phyloP scores from a whole-genome alignment of 2,888 invertebrate species.

The Euproctis similis region DNA sequence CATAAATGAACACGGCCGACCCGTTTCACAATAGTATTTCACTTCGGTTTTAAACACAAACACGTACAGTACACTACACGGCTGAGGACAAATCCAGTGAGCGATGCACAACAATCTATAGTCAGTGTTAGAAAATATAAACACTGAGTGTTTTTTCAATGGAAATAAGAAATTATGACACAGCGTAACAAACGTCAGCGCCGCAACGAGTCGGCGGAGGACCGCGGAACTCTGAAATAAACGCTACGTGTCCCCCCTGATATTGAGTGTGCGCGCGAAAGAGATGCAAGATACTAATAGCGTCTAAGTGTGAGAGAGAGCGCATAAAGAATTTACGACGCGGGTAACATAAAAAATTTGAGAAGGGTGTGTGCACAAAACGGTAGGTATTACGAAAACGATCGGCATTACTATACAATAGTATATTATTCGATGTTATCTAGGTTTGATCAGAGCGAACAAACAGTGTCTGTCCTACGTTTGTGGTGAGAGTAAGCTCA shows the following conservation, averaged over 20 bases:
- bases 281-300: constrained; percentile 27
- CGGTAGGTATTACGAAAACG: constrained; percentile 30
- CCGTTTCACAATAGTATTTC: constrained; percentile 53
- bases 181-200: constrained; percentile 68
- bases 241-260: constrained; percentile 61
- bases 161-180: constrained; percentile 49
- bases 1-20: constrained; percentile 61
- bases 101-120: constrained; percentile 52
- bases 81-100: constrained; percentile 44
- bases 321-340: constrained; percentile 35
- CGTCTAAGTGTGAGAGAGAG: constrained; percentile 27
- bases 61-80: constrained; percentile 54
- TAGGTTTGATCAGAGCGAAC: constrained; percentile 58
- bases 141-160: constrained; percentile 62
- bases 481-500: constrained; percentile 35
- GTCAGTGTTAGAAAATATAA: constrained; percentile 52
- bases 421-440: constrained; percentile 34
- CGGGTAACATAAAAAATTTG: constrained; percentile 55
- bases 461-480: constrained; percentile 50
- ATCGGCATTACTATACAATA: constrained; percentile 31
- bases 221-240: constrained; percentile 57
- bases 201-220: constrained; percentile 68
- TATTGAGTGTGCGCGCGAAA: constrained; percentile 39
- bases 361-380: constrained; percentile 53
- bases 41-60: constrained; percentile 41